These are phyloP conservation scores for Pristionchus japonicus DNA, from an alignment of 2,888 invertebrate genomes.

Conservation along the genomic window DNA sequence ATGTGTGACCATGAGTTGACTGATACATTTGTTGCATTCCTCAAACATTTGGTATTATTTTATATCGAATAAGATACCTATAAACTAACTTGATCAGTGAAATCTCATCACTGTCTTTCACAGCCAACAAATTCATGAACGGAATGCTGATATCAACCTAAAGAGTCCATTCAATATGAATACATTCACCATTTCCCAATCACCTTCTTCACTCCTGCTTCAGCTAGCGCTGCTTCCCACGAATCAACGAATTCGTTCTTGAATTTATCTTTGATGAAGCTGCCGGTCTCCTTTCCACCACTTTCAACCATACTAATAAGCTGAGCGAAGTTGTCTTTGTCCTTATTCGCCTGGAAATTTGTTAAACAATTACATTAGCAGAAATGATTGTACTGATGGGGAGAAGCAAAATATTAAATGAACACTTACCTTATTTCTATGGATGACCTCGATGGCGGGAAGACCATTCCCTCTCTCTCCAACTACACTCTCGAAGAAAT, in stretches of 20 bases:
- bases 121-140: conserved; percentile 89
- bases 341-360: conserved; percentile 84
- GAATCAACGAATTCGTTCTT: conserved; percentile 92
- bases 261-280: conserved; percentile 93
- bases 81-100: conserved; percentile 12
- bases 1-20: conserved; percentile 95
- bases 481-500: conserved; percentile 92
- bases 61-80: not conserved
- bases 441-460: conserved; percentile 87
- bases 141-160: conserved; percentile 85
- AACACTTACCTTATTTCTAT: conserved; percentile 93
- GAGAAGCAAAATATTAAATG: no score
- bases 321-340: conserved; percentile 85
- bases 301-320: conserved; percentile 87
- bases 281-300: conserved; percentile 88
- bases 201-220: conserved; percentile 86
- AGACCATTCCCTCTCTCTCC: conserved; percentile 81
- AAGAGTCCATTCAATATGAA: conserved; percentile 34
- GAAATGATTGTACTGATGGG: not conserved
- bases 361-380: not conserved
- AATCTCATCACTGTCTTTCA: conserved; percentile 94
- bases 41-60: not conserved
- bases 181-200: not conserved
- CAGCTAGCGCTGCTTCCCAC: conserved; percentile 87
- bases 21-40: conserved; percentile 92